These are phyloP conservation scores for Choreutis nemorana DNA, from an alignment of 2,888 invertebrate genomes.

Conservation along the genomic window DNA sequence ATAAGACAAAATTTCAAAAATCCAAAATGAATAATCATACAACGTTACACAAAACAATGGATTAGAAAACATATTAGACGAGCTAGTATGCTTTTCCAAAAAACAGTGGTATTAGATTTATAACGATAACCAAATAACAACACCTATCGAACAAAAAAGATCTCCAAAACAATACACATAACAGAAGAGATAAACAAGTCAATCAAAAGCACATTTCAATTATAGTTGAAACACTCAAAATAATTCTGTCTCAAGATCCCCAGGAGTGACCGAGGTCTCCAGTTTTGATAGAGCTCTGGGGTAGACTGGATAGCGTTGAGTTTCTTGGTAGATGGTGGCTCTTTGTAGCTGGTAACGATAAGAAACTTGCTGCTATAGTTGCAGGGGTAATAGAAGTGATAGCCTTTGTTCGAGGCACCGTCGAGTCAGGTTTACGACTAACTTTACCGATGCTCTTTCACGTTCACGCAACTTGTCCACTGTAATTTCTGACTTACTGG, in stretches of 20 bases:
- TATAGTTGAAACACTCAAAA: slow-evolving; percentile 35
- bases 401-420: slow-evolving; percentile 35
- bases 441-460: background rate
- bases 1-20: no score
- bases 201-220: slow-evolving; percentile 33
- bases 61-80: no score
- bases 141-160: no score
- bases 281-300: slow-evolving; percentile 27
- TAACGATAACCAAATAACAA: no score
- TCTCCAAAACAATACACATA: no score
- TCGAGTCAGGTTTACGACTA: slow-evolving; percentile 10
- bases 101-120: no score
- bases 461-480: no score
- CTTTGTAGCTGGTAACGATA: slow-evolving; percentile 20
- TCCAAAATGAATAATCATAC: no score
- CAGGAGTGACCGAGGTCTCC: slow-evolving; percentile 20
- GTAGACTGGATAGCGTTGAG: slow-evolving; percentile 17
- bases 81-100: no score
- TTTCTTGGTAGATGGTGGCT: slow-evolving; percentile 17
- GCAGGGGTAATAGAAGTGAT: slow-evolving; percentile 38
- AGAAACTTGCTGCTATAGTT: slow-evolving; percentile 33
- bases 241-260: slow-evolving; percentile 30
- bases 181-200: no score
- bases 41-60: no score
- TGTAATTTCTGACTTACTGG: no score